Evolutionary conservation across 2,113 vertebrate genomes (phyloP).

Genomic region (Platysteira castanea): DNA sequence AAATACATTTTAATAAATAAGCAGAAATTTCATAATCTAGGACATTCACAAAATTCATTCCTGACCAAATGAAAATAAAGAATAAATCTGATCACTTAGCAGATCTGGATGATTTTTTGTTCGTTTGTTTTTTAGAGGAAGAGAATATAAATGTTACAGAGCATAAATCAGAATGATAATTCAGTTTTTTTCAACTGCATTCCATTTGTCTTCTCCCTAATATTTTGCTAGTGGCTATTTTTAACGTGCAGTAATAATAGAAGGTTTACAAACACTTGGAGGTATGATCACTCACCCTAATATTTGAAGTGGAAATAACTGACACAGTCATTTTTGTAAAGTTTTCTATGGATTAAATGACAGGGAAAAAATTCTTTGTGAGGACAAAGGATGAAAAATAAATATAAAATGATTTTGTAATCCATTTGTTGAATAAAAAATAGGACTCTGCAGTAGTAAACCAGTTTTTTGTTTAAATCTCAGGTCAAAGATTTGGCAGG

Average conservation of each 20-base stretch:
- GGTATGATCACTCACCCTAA: neutral
- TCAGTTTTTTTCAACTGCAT: neutral
- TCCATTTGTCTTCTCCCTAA: neutral
- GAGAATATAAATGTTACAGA: neutral
- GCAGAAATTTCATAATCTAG: slow-evolving; percentile 32
- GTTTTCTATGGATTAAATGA: neutral
- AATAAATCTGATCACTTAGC: neutral
- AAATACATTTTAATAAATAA: slow-evolving; percentile 24
- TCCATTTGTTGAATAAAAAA: neutral
- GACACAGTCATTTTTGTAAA: neutral
- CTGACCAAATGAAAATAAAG: slow-evolving; percentile 53
- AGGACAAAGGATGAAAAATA: neutral
- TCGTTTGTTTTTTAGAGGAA: neutral
- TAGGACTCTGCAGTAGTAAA: neutral
- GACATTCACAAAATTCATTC: neutral
- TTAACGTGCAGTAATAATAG: neutral
- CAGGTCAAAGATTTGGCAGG: neutral
- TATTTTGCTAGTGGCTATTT: neutral
- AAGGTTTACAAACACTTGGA: neutral
- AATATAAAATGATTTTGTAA: neutral
- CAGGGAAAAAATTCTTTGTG: neutral
- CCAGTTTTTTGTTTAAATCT: neutral
- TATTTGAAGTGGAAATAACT: neutral
- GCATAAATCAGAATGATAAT: neutral
- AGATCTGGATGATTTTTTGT: neutral